phyloP scores from a whole-genome alignment of 2,797 vertebrate species.

The Alcedo atthis region DNA sequence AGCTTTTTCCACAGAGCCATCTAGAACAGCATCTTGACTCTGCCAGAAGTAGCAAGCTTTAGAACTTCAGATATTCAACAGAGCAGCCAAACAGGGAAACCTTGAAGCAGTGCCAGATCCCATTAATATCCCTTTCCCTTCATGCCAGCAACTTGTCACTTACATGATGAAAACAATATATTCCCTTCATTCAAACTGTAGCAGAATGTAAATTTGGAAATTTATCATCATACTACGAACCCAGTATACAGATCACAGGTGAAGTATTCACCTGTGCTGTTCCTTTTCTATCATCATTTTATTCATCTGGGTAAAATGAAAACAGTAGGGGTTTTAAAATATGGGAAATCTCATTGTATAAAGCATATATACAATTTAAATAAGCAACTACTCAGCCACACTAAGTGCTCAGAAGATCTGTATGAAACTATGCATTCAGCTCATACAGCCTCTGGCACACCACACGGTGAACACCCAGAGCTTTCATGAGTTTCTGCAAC shows the following conservation, averaged over 20 bases:
- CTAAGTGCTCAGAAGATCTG: background rate
- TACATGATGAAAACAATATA: constrained; percentile 33
- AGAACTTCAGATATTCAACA: background rate
- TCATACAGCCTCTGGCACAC: background rate
- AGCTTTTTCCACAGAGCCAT: background rate
- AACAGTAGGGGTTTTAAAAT: background rate
- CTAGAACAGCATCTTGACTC: background rate
- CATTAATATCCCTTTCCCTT: constrained; percentile 26
- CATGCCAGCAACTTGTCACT: background rate
- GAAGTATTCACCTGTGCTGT: background rate
- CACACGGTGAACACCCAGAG: background rate
- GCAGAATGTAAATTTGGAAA: background rate
- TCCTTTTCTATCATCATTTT: background rate
- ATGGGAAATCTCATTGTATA: background rate
- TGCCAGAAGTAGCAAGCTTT: constrained; percentile 1
- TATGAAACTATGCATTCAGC: background rate
- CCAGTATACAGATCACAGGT: background rate
- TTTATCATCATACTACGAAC: background rate
- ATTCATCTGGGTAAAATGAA: background rate
- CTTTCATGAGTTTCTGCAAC: background rate
- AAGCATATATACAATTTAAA: background rate
- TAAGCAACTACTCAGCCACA: background rate
- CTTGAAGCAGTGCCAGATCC: constrained; percentile 21
- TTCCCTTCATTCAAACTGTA: background rate
- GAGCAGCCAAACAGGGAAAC: constrained; percentile 6